These are phyloP conservation scores for Acronicta psi DNA, from an alignment of 2,888 invertebrate genomes.

Conservation along the genomic window DNA sequence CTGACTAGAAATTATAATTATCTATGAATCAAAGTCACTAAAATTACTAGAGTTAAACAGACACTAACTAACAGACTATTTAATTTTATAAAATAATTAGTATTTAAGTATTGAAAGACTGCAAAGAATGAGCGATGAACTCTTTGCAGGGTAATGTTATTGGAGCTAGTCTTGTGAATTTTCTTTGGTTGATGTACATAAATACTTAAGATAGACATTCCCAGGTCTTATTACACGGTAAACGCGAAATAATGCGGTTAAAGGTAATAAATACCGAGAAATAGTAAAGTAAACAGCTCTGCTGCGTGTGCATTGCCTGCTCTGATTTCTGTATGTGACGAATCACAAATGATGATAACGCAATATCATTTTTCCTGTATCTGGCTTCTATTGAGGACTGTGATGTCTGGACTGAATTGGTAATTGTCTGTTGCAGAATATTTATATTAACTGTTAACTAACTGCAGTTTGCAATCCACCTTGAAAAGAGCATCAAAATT, in stretches of 20 bases:
- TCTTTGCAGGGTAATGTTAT: too few relatives aligned
- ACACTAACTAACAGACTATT: too few relatives aligned
- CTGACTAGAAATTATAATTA: too few relatives aligned
- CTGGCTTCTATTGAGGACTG: constrained; percentile 29
- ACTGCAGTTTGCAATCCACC: constrained; percentile 15
- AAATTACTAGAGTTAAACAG: too few relatives aligned
- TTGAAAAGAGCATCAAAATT: constrained; percentile 23
- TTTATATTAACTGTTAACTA: constrained; percentile 23
- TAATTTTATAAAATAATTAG: too few relatives aligned
- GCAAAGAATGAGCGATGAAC: too few relatives aligned
- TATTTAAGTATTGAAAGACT: too few relatives aligned
- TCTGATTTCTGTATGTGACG: constrained; percentile 43
- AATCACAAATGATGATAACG: constrained; percentile 42
- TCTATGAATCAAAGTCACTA: too few relatives aligned
- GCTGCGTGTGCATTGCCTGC: constrained; percentile 13
- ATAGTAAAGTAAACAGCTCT: constrained; percentile 36
- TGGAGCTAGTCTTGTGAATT: too few relatives aligned
- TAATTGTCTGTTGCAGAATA: constrained; percentile 15
- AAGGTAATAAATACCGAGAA: constrained; percentile 28
- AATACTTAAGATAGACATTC: too few relatives aligned
- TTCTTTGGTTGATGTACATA: too few relatives aligned
- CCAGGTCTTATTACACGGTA: constrained; percentile 25
- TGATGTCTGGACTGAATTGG: constrained; percentile 21
- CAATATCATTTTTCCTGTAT: constrained; percentile 49
- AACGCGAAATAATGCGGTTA: constrained; percentile 19